Base-by-base conservation (phyloP, 1,140 invertebrate genomes). In the Himalopsyche phryganea region DNA sequence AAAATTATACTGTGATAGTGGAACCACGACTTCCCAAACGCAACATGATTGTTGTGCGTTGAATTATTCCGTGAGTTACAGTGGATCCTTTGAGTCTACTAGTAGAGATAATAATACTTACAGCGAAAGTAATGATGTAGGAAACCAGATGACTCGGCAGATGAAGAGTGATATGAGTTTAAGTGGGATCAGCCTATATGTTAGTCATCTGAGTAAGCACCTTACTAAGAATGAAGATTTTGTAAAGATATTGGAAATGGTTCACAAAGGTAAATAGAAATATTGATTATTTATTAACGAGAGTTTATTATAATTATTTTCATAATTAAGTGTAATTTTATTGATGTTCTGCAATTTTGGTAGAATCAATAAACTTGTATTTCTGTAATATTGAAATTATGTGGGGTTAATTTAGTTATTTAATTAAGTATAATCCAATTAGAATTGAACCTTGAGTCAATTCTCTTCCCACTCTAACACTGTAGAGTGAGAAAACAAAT, bases 171-270 rank as follows among this genome's bases (percentile, higher is more conserved):
- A 49, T 2, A 41, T 56, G 7, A 17, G 38, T 42, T 13, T 42
- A 23, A 61, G 46, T 5, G 58, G 62, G 15, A 36, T 61, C 11
- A 65, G 62, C 50, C 42, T 65, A 23, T 65, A 65, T 51, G 54
- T 65, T 9, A 51, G 44, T 10, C 46, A 58, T 53, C 56, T 65
- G 9, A 50, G 50, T 38, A 56, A 52, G 44, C 55, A 65, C 58
- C 42, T 65, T 9, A 60, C 50, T 2, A 60, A 54, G 15, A 32
- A 65, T 36, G 54, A 58, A 32, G 50, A 65, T 58, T 60, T 65
- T 50, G 15, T 61, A 2, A 41, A 40, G 18, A 65, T 65, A 18
- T 47, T 65, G 42, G 58, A 65, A 35, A 52, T 61, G 54, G 62
- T 65, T 1, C 62, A 65, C 20, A 58, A 54, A 58, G 62, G 62